Evolutionary conservation across 2,113 vertebrate genomes (phyloP).

Genomic region (Muscicapa adusta): DNA sequence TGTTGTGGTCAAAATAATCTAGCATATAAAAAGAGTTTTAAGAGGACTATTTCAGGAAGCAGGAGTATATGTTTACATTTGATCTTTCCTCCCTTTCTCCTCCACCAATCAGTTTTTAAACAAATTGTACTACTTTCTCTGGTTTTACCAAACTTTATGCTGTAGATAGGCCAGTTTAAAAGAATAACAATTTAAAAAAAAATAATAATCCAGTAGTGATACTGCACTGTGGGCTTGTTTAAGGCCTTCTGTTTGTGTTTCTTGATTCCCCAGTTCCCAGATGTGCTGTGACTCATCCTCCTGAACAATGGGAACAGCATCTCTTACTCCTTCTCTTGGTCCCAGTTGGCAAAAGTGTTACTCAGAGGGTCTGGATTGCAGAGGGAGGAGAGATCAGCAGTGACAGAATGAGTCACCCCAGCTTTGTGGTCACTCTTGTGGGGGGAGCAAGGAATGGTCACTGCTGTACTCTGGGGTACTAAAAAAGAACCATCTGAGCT

Average conservation of each 20-base stretch:
- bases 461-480: background rate
- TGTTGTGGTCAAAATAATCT: background rate
- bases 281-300: conserved; percentile 63
- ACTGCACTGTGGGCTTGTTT: conserved; percentile 22
- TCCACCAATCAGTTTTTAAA: background rate
- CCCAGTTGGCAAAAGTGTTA: conserved; percentile 17
- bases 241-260: conserved; percentile 40
- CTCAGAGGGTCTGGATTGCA: conserved; percentile 48
- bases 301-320: conserved; percentile 63
- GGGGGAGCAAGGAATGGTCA: background rate
- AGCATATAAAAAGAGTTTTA: background rate
- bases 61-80: background rate
- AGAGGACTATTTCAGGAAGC: background rate
- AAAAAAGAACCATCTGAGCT: background rate
- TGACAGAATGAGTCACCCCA: conserved; percentile 25
- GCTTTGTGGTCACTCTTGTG: background rate
- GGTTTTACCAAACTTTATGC: background rate
- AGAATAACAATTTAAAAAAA: background rate
- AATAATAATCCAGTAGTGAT: background rate
- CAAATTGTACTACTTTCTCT: background rate
- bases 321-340: conserved; percentile 49
- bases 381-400: conserved; percentile 1
- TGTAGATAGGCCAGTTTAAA: background rate
- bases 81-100: background rate
- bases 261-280: conserved; percentile 55